phyloP scores from a whole-genome alignment of 1,140 invertebrate species.

The Tenebrio molitor region DNA sequence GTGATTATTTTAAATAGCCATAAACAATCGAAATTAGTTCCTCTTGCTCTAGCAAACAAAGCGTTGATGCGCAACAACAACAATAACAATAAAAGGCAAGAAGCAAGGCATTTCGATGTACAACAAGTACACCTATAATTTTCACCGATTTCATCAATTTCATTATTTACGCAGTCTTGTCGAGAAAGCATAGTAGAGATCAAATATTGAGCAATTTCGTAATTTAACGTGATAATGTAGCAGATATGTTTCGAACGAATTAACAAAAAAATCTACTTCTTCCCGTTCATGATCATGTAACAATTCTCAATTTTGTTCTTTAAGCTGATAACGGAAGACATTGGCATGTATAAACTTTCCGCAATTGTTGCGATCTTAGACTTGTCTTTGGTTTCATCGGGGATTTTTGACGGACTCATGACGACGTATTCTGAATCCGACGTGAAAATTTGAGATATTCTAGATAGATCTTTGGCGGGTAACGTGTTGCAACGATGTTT shows the following conservation, averaged over 20 bases:
- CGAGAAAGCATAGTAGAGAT: background rate
- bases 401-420: conserved; percentile 57
- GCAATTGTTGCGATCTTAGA: conserved; percentile 43
- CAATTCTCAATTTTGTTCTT: conserved; percentile 59
- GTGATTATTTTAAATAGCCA: too few species aligned
- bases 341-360: conserved; percentile 61
- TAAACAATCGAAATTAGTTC: too few species aligned
- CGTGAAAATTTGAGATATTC: conserved; percentile 59
- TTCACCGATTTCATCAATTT: too few species aligned
- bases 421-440: conserved; percentile 60
- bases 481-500: conserved; percentile 60
- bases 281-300: conserved; percentile 61
- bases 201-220: conserved; percentile 14
- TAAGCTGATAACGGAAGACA: conserved; percentile 57
- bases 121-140: too few species aligned
- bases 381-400: conserved; percentile 46
- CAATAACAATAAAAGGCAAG: conserved; percentile 31
- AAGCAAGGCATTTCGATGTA: conserved; percentile 19
- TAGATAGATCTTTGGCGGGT: conserved; percentile 59
- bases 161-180: too few species aligned
- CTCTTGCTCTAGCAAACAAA: conserved; percentile 11
- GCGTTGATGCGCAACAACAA: background rate
- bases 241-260: too few species aligned
- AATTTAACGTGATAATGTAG: too few species aligned
- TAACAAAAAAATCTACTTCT: too few species aligned